Conservation (phyloP, 1,140 invertebrate species). For the Drosophila leontia region DNA sequence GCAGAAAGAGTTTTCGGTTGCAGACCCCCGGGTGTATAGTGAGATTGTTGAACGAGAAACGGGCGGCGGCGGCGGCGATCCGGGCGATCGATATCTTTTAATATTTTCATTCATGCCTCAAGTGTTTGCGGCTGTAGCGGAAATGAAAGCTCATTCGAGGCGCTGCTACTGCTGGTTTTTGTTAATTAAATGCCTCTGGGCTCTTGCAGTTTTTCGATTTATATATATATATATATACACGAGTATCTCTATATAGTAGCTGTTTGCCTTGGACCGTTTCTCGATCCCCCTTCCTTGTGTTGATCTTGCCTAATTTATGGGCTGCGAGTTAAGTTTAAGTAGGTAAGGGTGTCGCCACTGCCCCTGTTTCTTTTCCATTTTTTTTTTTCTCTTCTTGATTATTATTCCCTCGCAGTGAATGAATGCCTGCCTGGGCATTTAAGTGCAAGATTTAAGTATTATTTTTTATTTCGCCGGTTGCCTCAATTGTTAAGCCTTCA, state of each 20-base stretch:
- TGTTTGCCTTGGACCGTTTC: constrained; percentile 34
- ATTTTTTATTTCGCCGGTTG: constrained; percentile 35
- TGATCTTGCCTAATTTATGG: constrained; percentile 65
- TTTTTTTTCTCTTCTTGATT: background rate
- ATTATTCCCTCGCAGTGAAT: constrained; percentile 6
- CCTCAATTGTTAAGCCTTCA: constrained; percentile 61
- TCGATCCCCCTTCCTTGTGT: constrained; percentile 10
- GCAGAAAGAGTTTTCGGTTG: constrained; percentile 49
- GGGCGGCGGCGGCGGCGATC: background rate
- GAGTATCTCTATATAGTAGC: constrained; percentile 28
- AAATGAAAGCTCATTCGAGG: constrained; percentile 74
- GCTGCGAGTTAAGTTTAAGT: constrained; percentile 51
- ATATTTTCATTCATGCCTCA: constrained; percentile 77
- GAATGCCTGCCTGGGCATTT: constrained; percentile 45
- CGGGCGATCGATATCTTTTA: constrained; percentile 75
- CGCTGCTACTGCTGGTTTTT: constrained; percentile 58
- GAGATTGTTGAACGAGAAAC: constrained; percentile 53
- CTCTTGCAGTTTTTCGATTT: constrained; percentile 59
- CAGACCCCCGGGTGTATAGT: background rate
- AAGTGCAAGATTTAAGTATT: constrained; percentile 57
- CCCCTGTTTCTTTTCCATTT: background rate
- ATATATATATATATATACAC: constrained; percentile 13
- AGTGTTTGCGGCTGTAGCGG: constrained; percentile 65
- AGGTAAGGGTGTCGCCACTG: constrained; percentile 20
- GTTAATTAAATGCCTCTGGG: constrained; percentile 75